Conservation (phyloP, 2,888 invertebrate species). For the Drosophila paracracens region DNA sequence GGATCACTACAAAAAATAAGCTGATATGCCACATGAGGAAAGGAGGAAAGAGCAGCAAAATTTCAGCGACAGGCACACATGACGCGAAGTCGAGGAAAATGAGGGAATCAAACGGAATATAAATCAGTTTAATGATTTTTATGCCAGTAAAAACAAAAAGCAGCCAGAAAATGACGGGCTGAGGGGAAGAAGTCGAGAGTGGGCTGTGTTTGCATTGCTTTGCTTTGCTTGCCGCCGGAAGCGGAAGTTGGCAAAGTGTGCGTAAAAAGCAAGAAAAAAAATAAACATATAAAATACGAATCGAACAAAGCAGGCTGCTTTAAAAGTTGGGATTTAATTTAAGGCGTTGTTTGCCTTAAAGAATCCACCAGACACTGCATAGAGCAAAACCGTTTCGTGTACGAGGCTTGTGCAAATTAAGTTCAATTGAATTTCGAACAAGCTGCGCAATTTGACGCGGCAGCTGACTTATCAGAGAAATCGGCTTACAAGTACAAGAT, state of each 20-base stretch:
- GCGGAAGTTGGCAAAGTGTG: slow-evolving; percentile 70
- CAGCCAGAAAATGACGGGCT: slow-evolving; percentile 6
- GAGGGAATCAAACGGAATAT: slow-evolving; percentile 78
- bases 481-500: slow-evolving; percentile 31
- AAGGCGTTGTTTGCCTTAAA: slow-evolving; percentile 23
- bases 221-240: slow-evolving; percentile 66
- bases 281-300: slow-evolving; percentile 23
- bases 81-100: slow-evolving; percentile 41
- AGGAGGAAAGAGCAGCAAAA: slow-evolving; percentile 23
- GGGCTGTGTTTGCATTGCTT: slow-evolving; percentile 63
- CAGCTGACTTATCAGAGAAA: slow-evolving; percentile 33
- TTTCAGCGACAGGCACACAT: slow-evolving; percentile 44
- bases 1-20: too few relatives aligned
- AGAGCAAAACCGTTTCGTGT: slow-evolving; percentile 32
- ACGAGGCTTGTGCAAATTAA: slow-evolving; percentile 50
- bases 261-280: slow-evolving; percentile 37
- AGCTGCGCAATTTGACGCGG: background rate
- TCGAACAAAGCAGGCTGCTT: slow-evolving; percentile 39
- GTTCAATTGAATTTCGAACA: slow-evolving; percentile 52
- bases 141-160: slow-evolving; percentile 65
- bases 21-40: background rate
- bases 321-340: slow-evolving; percentile 41
- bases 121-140: slow-evolving; percentile 81
- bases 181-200: slow-evolving; percentile 32
- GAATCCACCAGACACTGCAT: slow-evolving; percentile 1